Conservation (phyloP, 2,113 vertebrate genomes). For the Grus americana region DNA sequence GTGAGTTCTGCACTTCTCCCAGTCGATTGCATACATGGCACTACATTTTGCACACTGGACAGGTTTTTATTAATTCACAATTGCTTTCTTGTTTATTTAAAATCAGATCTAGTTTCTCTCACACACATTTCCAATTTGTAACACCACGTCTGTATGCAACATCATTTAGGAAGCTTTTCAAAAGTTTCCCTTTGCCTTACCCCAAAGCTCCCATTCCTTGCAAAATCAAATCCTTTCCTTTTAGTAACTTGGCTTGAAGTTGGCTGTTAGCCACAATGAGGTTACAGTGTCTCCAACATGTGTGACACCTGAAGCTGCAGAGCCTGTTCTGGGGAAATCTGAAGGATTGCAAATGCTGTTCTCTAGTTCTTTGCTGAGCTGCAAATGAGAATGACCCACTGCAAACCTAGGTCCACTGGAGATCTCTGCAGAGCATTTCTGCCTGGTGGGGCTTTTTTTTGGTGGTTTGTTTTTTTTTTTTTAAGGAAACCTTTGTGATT, state of each 20-base stretch:
- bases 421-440: background rate
- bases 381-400: background rate
- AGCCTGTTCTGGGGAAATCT: background rate
- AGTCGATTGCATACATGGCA: fast-evolving
- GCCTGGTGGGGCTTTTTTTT: background rate
- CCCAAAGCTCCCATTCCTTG: background rate
- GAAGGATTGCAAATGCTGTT: background rate
- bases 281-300: background rate
- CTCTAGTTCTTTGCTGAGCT: background rate
- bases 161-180: background rate
- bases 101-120: background rate
- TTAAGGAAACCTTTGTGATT: background rate
- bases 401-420: background rate
- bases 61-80: background rate
- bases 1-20: background rate
- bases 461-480: background rate
- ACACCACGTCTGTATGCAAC: background rate
- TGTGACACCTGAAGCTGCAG: background rate
- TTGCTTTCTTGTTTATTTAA: background rate
- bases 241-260: background rate
- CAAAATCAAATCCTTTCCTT: background rate
- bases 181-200: background rate
- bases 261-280: background rate
- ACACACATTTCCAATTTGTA: background rate
- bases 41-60: background rate